These are phyloP conservation scores for Halictus rubicundus DNA, from an alignment of 1,140 invertebrate genomes.

Conservation along the genomic window DNA sequence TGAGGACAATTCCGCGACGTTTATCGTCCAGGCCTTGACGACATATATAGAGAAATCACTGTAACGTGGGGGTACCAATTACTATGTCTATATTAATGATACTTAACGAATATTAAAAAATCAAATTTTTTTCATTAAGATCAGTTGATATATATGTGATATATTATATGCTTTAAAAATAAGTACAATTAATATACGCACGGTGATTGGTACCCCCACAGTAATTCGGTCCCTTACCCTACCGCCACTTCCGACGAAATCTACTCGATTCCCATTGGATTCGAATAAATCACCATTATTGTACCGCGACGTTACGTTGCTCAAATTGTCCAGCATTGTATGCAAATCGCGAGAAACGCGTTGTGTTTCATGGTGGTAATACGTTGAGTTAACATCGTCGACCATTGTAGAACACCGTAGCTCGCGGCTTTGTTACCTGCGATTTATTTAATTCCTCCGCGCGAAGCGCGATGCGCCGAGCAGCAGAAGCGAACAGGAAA, in stretches of 20 bases:
- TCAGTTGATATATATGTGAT: too few species aligned
- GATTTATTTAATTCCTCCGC: not conserved
- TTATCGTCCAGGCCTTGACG: too few species aligned
- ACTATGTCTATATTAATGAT: too few species aligned
- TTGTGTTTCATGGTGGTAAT: not conserved
- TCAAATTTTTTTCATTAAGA: too few species aligned
- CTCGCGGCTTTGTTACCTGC: not conserved
- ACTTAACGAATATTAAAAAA: too few species aligned
- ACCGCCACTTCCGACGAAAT: not conserved
- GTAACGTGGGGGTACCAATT: too few species aligned
- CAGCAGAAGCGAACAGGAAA: not conserved
- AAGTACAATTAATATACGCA: too few species aligned
- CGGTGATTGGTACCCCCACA: too few species aligned
- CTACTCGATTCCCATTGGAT: not conserved
- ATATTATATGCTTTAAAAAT: too few species aligned
- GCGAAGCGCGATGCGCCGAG: not conserved
- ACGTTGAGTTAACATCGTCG: constrained; percentile 3
- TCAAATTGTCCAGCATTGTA: constrained; percentile 8
- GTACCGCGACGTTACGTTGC: not conserved
- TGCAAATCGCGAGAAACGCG: constrained; percentile 11
- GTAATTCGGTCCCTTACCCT: too few species aligned
- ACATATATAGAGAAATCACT: too few species aligned
- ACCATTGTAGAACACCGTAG: not conserved
- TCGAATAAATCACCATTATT: constrained; percentile 11
- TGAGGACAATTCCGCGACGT: too few species aligned